Evolutionary conservation across 1,140 invertebrate genomes (phyloP).

Genomic region (Drosophila jambulina): DNA sequence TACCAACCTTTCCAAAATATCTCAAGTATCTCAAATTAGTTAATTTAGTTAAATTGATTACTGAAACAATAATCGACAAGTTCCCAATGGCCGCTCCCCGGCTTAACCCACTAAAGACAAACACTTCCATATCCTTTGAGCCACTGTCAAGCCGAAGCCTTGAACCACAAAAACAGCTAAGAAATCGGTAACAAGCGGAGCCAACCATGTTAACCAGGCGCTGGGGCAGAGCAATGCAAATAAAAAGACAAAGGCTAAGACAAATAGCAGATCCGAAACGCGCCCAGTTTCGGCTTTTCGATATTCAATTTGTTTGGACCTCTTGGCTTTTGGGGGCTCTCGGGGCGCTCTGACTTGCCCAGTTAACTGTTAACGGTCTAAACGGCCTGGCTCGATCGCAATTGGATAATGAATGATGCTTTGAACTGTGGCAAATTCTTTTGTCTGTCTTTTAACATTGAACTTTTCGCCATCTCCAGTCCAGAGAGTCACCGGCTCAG

Average conservation of each 20-base stretch:
- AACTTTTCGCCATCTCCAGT: slow-evolving; percentile 67
- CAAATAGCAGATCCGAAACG: slow-evolving; percentile 52
- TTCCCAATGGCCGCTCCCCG: slow-evolving; percentile 4
- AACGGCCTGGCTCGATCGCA: slow-evolving; percentile 54
- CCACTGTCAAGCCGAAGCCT: slow-evolving; percentile 40
- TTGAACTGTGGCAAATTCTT: slow-evolving; percentile 82
- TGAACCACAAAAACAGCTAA: slow-evolving; percentile 41
- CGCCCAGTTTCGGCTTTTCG: slow-evolving; percentile 60
- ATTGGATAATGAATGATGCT: slow-evolving; percentile 79
- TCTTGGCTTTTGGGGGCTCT: slow-evolving; percentile 53
- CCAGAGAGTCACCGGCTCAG: slow-evolving; percentile 40
- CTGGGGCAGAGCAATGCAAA: slow-evolving; percentile 17
- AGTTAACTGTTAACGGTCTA: slow-evolving; percentile 69
- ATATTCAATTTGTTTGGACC: slow-evolving; percentile 74
- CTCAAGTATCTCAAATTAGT: neutral
- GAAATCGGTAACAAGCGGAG: slow-evolving; percentile 43
- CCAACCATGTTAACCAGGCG: slow-evolving; percentile 30
- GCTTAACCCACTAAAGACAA: neutral
- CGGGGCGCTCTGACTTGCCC: slow-evolving; percentile 59
- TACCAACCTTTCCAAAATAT: too few relatives aligned
- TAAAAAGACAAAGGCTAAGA: slow-evolving; percentile 51
- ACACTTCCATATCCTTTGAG: slow-evolving; percentile 45
- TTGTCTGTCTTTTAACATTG: slow-evolving; percentile 77
- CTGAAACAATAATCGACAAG: neutral
- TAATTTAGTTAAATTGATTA: neutral